Evolutionary conservation across 2,888 invertebrate genomes (phyloP).

Genomic region (Anodontia alba): DNA sequence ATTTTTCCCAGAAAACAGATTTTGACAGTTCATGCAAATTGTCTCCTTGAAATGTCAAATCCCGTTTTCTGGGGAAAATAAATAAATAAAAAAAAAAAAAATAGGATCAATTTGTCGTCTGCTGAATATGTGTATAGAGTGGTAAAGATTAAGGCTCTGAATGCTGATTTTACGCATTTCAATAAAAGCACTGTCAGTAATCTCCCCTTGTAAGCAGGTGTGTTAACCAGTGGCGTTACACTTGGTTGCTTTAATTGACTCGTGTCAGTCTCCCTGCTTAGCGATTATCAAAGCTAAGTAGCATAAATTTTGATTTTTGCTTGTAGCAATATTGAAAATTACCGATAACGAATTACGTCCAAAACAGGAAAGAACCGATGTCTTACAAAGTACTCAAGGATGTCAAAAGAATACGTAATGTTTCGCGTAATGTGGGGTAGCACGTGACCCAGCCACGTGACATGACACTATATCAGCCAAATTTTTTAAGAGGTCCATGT

Average conservation of each 20-base stretch:
- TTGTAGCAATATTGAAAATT: slow-evolving; percentile 18
- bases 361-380: background rate
- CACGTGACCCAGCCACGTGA: background rate
- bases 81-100: too few species aligned
- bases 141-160: too few species aligned
- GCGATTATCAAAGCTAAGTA: slow-evolving; percentile 7
- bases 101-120: too few species aligned
- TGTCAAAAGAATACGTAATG: slow-evolving; percentile 30
- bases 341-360: background rate
- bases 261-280: background rate
- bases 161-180: too few species aligned
- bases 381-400: slow-evolving; percentile 20
- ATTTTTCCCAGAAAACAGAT: too few species aligned
- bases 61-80: too few species aligned
- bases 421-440: slow-evolving; percentile 24
- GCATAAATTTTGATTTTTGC: slow-evolving; percentile 9
- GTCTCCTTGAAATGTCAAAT: too few species aligned
- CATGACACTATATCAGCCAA: slow-evolving; percentile 3
- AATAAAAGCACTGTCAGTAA: background rate
- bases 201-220: slow-evolving; percentile 3
- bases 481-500: background rate
- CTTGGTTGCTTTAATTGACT: background rate
- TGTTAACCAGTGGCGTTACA: background rate
- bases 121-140: too few species aligned
- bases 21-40: too few species aligned